Base-by-base conservation (phyloP, 2,113 vertebrate genomes). In the Ictalurus furcatus region DNA sequence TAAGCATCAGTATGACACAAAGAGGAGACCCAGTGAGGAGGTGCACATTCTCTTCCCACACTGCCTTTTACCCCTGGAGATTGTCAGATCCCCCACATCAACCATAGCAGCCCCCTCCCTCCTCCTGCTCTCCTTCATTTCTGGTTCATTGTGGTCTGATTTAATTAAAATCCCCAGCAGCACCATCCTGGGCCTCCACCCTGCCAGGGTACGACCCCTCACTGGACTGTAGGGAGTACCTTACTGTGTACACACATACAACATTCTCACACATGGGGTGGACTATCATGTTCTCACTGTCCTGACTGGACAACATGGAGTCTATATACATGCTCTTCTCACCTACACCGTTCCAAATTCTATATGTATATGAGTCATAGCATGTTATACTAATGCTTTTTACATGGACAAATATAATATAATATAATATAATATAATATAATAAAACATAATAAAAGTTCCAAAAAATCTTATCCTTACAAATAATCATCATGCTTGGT, bases 11-110 rank as follows among this genome's bases (percentile, higher is more conserved):
- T 95, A 94, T 96, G 95, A 97, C 97, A 98, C 97, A 96, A 97
- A 96, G 96, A 95, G 87, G 93, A 90, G 91, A 95, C 97, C 97
- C 96, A 97, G 96, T 95, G 92, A 97, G 97, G 96, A 97, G 96
- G 96, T 96, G 97, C 97, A 97, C 97, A 97, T 97, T 97, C 97
- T 96, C 97, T 97, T 97, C 97, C 97, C 97, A 97, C 97, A 97
- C 96, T 97, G 96, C 96, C 94, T 97, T 84, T 97, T 97, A 96
- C 97, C 97, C 86, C 96, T 95, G 97, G 97, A 97, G 97, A 97
- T 97, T 89, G 87, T 92, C 88, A 90, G 87, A 87, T 90, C 90
- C 91, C 89, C 90, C 89, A 82, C 87, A 88, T 82, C 88, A 85
- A 88, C 84, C 65, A 86, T 81, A 81, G 19, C 84, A 59, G 58